phyloP scores from a whole-genome alignment of 64 coral and sea anemone genomes.

The Platygyra sinensis region DNA sequence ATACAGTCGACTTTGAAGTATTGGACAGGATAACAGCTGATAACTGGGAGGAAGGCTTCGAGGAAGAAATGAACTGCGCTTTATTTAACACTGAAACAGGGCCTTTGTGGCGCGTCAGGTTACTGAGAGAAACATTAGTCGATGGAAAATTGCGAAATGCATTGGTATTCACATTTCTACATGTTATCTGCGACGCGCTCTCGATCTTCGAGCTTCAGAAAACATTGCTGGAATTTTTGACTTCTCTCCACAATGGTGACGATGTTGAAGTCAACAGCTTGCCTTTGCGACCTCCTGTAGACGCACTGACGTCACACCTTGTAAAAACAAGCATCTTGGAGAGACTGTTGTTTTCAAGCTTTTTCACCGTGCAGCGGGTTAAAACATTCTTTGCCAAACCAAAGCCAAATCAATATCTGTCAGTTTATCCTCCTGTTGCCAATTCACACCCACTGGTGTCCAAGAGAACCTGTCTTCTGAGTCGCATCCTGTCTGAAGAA shows the following conservation, averaged over 20 bases:
- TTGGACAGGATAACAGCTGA: conserved; percentile 28
- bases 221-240: conserved; percentile 15
- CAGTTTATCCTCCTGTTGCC: conserved; percentile 55
- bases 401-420: conserved; percentile 55
- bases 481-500: conserved; percentile 36
- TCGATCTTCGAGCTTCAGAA: conserved; percentile 44
- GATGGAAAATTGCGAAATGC: conserved; percentile 39
- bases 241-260: conserved; percentile 34
- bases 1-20: conserved; percentile 42
- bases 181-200: conserved; percentile 48
- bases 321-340: conserved; percentile 8
- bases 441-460: conserved; percentile 24
- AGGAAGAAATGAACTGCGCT: conserved; percentile 53
- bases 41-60: conserved; percentile 63
- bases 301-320: neutral
- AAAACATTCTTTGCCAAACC: conserved; percentile 44
- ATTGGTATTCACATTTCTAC: conserved; percentile 51
- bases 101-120: conserved; percentile 60
- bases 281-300: conserved; percentile 26
- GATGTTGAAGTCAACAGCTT: conserved; percentile 29
- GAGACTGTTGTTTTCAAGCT: conserved; percentile 49
- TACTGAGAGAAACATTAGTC: conserved; percentile 49
- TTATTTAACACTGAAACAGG: conserved; percentile 28
- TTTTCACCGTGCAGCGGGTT: conserved; percentile 34
- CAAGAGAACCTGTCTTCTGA: conserved; percentile 63